Conservation (phyloP, 2,888 invertebrate species). For the Halictus ligatus region DNA sequence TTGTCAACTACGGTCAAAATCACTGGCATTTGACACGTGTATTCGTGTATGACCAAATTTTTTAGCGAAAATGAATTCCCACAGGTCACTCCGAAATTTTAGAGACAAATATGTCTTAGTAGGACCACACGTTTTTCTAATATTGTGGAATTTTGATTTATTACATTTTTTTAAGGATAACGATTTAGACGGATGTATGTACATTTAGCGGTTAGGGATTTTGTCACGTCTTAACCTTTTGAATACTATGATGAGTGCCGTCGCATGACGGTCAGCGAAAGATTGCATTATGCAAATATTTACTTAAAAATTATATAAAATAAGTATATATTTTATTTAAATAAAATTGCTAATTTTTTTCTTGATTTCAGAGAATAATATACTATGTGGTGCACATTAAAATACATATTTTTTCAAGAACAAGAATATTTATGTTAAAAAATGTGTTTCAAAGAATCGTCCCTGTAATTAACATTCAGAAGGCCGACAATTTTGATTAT, state of each 20-base stretch:
- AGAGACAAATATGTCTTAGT: background rate
- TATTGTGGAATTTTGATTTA: background rate
- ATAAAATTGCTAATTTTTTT: background rate
- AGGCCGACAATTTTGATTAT: too few species aligned
- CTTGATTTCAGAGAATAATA: background rate
- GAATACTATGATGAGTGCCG: background rate
- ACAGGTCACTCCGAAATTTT: background rate
- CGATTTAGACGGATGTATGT: background rate
- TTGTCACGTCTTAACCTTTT: background rate
- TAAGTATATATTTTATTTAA: background rate
- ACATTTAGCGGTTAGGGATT: too few species aligned
- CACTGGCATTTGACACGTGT: background rate
- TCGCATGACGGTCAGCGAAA: too few species aligned
- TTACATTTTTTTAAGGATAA: background rate
- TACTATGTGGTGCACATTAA: background rate
- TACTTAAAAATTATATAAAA: too few species aligned
- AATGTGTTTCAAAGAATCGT: background rate
- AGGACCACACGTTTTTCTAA: background rate
- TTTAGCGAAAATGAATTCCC: background rate
- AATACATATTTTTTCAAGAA: background rate
- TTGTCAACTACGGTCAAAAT: background rate
- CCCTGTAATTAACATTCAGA: too few species aligned
- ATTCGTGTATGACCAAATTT: background rate
- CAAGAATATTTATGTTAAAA: background rate
- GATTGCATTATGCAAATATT: too few species aligned